Base-by-base conservation (phyloP, 2,888 invertebrate species). In the Euclidia mi region DNA sequence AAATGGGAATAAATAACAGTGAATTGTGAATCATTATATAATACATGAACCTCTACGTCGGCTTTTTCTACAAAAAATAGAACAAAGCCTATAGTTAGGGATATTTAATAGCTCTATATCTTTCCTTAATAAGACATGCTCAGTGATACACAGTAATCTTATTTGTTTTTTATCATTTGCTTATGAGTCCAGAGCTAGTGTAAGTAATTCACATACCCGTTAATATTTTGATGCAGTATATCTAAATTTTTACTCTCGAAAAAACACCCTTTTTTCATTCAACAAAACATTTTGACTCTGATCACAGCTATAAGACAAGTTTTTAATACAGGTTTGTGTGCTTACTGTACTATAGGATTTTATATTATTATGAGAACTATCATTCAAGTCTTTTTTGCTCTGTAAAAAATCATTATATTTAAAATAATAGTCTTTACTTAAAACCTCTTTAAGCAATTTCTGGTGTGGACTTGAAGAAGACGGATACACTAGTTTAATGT, bases 141-240 rank as follows among this genome's bases (percentile, higher is more conserved):
- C 38, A 12, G 44, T 52, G 15, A 41, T 25, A 17, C 34, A 52
- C 10, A 40, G 15, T 3, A 45, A 20, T 20, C 20, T 4, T 4
- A 20, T 20, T 20, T 20, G 20, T 20, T 20, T 20, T 20, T 20
- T 20, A 28, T 46, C 34, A 34, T 29, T 25, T 20, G 11, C 10
- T 15, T 18, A 25, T 10, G 14, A 28, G 12, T 41, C 42, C 2
- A 53, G 28, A 18, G 11, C 25, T 42, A 46, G 6, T 17, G 34
- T 18, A 12, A 53, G n/a, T 3, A 46, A 11, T 14, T 53, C 46
- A 11, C 28, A 46, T 35, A 28, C 2, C 53, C 53, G 10, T 53
- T 46, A 10, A 53, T 46, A 46, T 53, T 53, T 46, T 46, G 53
- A 14, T 53, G 53, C 3, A 53, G 14, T 1, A 53, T 20, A 18